Base-by-base conservation (phyloP, 1,140 invertebrate species). In the Choristoneura fumiferana region DNA sequence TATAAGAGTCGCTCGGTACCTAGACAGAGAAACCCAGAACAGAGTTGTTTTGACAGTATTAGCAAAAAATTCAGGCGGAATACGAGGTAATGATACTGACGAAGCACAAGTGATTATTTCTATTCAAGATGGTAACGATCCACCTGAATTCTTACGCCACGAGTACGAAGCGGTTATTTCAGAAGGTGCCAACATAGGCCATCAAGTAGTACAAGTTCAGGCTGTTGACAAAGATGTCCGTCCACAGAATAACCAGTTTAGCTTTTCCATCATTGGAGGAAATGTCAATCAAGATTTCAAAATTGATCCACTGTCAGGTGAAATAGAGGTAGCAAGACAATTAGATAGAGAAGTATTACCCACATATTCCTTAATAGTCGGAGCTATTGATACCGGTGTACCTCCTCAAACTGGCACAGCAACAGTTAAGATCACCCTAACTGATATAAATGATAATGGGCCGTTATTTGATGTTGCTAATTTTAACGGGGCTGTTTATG, bases 61-160 rank as follows among this genome's bases (percentile, higher is more conserved):
- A 90, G 97, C 97, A 0, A 99, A 99, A 89, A 99, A 99, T 82
- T 93, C 92, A 39, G 97, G 97, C 6, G 95, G 96, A 18, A 97
- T 98, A 60, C 91, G 94, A 37, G 97, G 97, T 6, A 98, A 98
- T 84, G 97, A 99, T 75, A 98, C 97, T 0, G 97, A 98, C 81
- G 96, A 97, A 81, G 97, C 97, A 3, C 96, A 97, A 86, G 95
- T 99, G 0, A 96, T 96, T 18, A 95, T 99, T 57, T 95, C 94
- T 0, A 96, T 98, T 55, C 96, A 98, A 90, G 97, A 98, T 84
- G 97, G 97, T 3, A 98, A 98, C 76, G 97, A 98, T 91, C 96
- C 97, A 1, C 97, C 97, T 0, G 95, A 97, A 81, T 99, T 99
- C 79, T 79, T 94, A 8, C 91, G 95, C 67, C 90, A 90, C 17